Percentiles rank a stretch among this genome's conserved stretches.
These are phyloP conservation scores for Homalodisca vitripennis DNA, from an alignment of 1,140 invertebrate genomes.

Conservation along the genomic window DNA sequence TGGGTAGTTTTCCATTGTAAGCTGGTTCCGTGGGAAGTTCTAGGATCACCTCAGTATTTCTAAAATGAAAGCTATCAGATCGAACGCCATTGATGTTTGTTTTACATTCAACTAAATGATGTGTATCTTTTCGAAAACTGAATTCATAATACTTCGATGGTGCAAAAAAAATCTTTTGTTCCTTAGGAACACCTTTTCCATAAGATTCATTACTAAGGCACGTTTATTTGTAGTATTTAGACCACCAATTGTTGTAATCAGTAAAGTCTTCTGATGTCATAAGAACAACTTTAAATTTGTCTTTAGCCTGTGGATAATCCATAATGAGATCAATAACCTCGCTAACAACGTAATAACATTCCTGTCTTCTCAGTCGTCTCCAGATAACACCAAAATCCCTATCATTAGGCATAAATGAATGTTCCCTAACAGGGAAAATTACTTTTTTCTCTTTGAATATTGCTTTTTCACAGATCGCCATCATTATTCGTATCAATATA, in stretches of 20 bases:
- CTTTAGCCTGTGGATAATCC: neutral
- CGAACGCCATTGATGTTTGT: too few relatives aligned
- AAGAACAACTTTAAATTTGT: neutral
- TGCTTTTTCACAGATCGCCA: neutral
- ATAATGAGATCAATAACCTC: neutral
- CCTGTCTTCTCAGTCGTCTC: too few relatives aligned
- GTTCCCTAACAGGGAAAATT: neutral
- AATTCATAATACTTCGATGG: neutral
- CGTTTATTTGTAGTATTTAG: neutral
- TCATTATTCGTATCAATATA: neutral
- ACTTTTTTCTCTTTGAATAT: neutral
- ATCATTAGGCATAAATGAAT: neutral
- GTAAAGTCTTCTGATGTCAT: neutral
- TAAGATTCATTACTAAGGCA: neutral
- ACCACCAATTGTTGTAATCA: neutral
- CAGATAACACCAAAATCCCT: too few relatives aligned
- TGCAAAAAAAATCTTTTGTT: neutral
- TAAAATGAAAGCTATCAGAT: too few relatives aligned
- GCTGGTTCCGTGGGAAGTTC: too few relatives aligned
- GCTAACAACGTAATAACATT: neutral
- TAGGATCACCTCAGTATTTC: too few relatives aligned
- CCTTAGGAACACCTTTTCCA: neutral
- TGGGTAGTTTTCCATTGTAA: too few relatives aligned
- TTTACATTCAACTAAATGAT: too few relatives aligned
- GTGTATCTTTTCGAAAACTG: too few relatives aligned